Evolutionary conservation across 2,113 vertebrate genomes (phyloP).

Genomic region (Passer montanus): DNA sequence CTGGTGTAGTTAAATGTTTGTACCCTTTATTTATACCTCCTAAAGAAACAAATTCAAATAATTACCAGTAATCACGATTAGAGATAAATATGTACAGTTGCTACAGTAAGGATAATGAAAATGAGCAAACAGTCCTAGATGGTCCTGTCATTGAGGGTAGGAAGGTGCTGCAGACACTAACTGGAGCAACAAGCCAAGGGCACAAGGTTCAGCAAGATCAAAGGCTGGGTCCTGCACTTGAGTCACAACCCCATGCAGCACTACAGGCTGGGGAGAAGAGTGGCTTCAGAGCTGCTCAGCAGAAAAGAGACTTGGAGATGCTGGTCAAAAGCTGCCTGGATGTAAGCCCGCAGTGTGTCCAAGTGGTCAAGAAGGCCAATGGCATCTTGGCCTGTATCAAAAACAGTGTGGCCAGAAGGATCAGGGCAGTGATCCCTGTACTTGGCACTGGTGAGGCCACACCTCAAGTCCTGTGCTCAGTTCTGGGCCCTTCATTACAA

Average conservation of each 20-base stretch:
- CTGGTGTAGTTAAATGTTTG: background rate
- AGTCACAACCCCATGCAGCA: background rate
- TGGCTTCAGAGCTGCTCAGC: background rate
- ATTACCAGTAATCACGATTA: background rate
- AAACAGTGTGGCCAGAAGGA: background rate
- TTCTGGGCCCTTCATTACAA: background rate
- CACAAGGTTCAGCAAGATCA: background rate
- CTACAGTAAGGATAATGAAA: background rate
- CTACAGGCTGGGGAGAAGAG: background rate
- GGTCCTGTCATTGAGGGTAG: background rate
- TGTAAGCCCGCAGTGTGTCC: background rate
- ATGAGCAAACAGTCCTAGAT: background rate
- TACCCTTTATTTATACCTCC: background rate
- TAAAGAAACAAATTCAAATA: background rate
- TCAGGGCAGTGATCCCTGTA: background rate
- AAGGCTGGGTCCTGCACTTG: rapidly evolving
- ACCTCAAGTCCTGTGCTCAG: background rate
- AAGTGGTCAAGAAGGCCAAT: background rate
- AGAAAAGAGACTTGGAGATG: background rate
- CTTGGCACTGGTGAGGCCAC: background rate
- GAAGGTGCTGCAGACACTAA: background rate
- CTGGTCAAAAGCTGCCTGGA: background rate
- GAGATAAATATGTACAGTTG: background rate
- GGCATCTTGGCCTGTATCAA: background rate
- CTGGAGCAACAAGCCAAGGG: background rate